Evolutionary conservation across 2,113 vertebrate species (phyloP).

Genomic region (Progne subis): DNA sequence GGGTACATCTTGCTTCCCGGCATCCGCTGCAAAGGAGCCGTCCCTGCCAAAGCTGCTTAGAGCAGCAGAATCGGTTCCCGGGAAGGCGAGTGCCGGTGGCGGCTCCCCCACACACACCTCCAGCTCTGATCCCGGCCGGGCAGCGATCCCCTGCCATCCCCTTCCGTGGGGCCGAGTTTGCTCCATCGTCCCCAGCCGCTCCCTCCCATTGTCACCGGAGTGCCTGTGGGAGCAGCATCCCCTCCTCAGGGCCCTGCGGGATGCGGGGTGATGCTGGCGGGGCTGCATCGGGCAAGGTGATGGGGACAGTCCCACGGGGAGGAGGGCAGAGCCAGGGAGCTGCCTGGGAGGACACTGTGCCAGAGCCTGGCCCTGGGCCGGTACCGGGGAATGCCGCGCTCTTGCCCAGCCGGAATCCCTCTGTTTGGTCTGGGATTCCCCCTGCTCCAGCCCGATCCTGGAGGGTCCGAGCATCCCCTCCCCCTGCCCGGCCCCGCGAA

Average conservation of each 20-base stretch:
- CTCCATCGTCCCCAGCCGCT: background rate
- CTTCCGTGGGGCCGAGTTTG: background rate
- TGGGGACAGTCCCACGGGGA: background rate
- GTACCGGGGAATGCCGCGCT: background rate
- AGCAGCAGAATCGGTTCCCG: slow-evolving; percentile 50
- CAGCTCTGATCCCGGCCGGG: background rate
- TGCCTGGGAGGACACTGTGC: background rate
- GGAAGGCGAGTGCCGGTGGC: background rate
- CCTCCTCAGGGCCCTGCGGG: background rate
- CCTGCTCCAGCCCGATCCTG: background rate
- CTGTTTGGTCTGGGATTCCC: slow-evolving; percentile 33
- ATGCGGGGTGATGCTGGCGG: background rate
- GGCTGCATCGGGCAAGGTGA: background rate
- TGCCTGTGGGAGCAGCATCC: background rate
- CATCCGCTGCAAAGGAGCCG: slow-evolving; percentile 54
- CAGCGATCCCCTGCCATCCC: background rate
- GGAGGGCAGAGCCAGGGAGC: background rate
- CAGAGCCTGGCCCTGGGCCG: background rate
- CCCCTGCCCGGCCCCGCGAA: slow-evolving; percentile 57
- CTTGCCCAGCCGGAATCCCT: background rate
- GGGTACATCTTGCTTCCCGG: slow-evolving; percentile 34
- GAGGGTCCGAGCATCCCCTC: slow-evolving; percentile 63
- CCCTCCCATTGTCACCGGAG: background rate
- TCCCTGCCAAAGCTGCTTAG: slow-evolving; percentile 65
- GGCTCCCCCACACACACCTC: background rate